Evolutionary conservation across 2,113 vertebrate species (phyloP).

Genomic region (Rhea pennata): DNA sequence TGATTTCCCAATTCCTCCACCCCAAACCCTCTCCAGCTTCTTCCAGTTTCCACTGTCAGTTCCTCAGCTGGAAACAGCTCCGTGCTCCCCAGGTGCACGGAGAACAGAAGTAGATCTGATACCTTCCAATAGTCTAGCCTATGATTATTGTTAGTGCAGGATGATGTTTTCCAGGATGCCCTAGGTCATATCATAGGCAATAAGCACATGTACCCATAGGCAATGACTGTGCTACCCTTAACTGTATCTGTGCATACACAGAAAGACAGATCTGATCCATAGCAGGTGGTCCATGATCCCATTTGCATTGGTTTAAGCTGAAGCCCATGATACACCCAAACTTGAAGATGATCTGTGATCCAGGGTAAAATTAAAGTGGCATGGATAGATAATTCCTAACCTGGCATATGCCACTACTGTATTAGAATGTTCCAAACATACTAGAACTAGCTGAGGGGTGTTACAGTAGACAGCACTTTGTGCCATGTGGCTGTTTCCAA

Average conservation of each 20-base stretch:
- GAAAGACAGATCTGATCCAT: neutral
- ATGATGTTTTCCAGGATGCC: neutral
- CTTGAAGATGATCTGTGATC: neutral
- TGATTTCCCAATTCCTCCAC: neutral
- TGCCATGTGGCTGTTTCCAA: neutral
- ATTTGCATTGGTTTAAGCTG: neutral
- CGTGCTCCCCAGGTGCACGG: neutral
- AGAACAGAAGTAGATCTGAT: neutral
- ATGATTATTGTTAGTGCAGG: neutral
- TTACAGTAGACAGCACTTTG: neutral
- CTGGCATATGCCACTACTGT: neutral
- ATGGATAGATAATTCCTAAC: neutral
- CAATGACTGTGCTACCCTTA: neutral
- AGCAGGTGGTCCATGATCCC: neutral
- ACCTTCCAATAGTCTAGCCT: neutral
- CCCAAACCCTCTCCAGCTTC: neutral
- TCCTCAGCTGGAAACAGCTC: neutral
- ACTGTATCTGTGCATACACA: neutral
- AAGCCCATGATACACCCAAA: neutral
- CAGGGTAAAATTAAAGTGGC: neutral
- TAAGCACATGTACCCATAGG: fast-evolving
- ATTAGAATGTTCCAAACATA: neutral
- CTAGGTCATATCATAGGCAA: neutral
- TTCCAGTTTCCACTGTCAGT: neutral
- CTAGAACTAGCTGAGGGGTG: neutral